A percentile compares a stretch with the other conserved stretches of the same genome.
Evolutionary conservation across 2,113 vertebrate genomes (phyloP).

Genomic region (Hippocampus comes): DNA sequence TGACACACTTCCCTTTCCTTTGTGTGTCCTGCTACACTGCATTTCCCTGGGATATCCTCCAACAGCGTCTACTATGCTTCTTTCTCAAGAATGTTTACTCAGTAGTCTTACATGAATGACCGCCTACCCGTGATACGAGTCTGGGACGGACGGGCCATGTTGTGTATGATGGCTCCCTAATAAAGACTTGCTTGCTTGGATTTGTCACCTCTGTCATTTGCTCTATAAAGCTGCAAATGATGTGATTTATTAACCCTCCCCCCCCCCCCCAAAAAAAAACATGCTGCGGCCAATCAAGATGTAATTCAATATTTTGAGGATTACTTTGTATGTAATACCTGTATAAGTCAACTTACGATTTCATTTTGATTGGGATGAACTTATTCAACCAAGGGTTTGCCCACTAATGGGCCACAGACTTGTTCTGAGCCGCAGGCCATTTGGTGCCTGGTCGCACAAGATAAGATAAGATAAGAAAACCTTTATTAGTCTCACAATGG

Average conservation of each 20-base stretch:
- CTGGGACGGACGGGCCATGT: background rate
- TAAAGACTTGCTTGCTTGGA: background rate
- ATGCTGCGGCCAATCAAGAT: background rate
- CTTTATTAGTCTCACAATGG: too few relatives aligned
- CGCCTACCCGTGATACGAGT: background rate
- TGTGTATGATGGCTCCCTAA: background rate
- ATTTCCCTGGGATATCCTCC: conserved; percentile 66
- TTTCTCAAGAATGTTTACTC: background rate
- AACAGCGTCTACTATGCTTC: conserved; percentile 27
- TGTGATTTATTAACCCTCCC: background rate
- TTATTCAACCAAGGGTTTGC: too few relatives aligned
- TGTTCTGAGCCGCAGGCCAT: background rate
- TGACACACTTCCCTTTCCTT: conserved; percentile 50
- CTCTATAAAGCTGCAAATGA: background rate
- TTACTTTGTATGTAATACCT: background rate
- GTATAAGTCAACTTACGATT: too few relatives aligned
- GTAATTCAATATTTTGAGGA: background rate
- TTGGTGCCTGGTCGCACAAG: background rate
- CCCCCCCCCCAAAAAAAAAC: too few relatives aligned
- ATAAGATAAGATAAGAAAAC: too few relatives aligned
- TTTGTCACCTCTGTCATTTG: background rate
- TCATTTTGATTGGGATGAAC: too few relatives aligned
- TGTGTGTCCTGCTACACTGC: conserved; percentile 45
- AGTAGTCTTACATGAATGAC: background rate
- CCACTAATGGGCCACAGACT: too few relatives aligned